A percentile compares a stretch with the other conserved stretches of the same genome.
phyloP scores from a whole-genome alignment of 2,113 vertebrate species.

The Orthonyx spaldingii region DNA sequence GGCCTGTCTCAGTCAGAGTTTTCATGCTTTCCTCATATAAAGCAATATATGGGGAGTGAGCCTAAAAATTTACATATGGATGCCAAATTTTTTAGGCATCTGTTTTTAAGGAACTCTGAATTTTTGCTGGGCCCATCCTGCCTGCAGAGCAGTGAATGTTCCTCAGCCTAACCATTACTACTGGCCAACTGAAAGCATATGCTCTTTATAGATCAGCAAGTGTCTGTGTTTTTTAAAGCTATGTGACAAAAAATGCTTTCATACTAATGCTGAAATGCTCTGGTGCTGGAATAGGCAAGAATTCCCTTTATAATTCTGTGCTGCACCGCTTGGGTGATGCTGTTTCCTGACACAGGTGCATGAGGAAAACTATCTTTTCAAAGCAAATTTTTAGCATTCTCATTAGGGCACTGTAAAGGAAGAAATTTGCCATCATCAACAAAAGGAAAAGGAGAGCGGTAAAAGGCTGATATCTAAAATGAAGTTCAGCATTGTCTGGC shows the following conservation, averaged over 20 bases:
- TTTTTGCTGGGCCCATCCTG: not conserved
- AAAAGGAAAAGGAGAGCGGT: not conserved
- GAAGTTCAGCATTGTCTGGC: not conserved
- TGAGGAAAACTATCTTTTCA: not conserved
- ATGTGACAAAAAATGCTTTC: not conserved
- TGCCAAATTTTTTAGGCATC: not conserved
- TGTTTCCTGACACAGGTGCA: not conserved
- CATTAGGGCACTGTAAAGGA: not conserved
- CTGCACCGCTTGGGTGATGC: not conserved
- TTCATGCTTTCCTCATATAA: not conserved
- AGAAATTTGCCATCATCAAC: not conserved
- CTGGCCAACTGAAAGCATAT: not conserved
- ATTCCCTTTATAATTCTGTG: not conserved
- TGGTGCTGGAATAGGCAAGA: not conserved
- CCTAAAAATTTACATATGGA: not conserved
- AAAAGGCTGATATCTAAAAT: not conserved
- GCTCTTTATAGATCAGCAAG: not conserved
- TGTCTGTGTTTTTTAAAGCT: not conserved
- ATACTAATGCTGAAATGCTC: not conserved
- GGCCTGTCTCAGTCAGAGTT: not conserved
- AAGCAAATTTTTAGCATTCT: not conserved
- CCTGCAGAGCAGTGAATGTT: not conserved
- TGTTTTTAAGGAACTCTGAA: not conserved
- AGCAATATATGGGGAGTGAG: not conserved
- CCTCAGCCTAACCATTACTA: not conserved